A percentile compares a stretch with the other conserved stretches of the same genome.
These are phyloP conservation scores for Chesias legatella DNA, from an alignment of 2,888 invertebrate genomes.

Conservation along the genomic window DNA sequence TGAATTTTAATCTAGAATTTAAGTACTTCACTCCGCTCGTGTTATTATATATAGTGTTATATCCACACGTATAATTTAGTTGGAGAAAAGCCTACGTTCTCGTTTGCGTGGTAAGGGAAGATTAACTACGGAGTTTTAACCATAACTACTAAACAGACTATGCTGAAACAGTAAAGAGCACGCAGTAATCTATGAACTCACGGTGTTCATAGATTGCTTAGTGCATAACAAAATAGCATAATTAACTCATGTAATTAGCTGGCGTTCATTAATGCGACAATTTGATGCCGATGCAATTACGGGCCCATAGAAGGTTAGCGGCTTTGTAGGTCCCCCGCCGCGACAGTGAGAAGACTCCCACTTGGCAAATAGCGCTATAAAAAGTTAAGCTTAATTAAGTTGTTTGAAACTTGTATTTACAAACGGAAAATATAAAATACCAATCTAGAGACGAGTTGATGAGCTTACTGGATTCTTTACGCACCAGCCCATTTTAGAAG, in stretches of 20 bases:
- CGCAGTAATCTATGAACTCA: too few species aligned
- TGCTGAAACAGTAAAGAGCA: too few species aligned
- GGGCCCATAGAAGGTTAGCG: conserved; percentile 22
- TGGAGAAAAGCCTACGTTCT: too few species aligned
- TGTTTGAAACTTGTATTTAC: conserved; percentile 2
- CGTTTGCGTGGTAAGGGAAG: too few species aligned
- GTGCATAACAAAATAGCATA: conserved; percentile 15
- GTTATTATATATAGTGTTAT: too few species aligned
- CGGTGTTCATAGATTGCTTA: conserved; percentile 1
- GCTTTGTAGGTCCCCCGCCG: conserved; percentile 16
- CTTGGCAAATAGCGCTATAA: conserved; percentile 20
- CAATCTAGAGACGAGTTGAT: background rate
- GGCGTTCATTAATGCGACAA: conserved; percentile 22
- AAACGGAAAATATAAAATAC: background rate
- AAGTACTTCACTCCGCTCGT: too few species aligned
- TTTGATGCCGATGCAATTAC: conserved; percentile 21
- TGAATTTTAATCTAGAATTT: too few species aligned
- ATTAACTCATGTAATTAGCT: conserved; percentile 19
- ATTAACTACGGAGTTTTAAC: too few species aligned
- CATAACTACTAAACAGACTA: too few species aligned
- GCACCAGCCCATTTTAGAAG: too few species aligned
- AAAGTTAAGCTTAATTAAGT: conserved; percentile 18
- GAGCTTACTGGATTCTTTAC: too few species aligned
- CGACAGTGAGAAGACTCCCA: conserved; percentile 10
- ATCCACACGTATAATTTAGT: too few species aligned